Percentiles rank a stretch among this genome's conserved stretches.
Evolutionary conservation across 2,797 vertebrate species (phyloP).

Genomic region (Chaetophractus vellerosus): DNA sequence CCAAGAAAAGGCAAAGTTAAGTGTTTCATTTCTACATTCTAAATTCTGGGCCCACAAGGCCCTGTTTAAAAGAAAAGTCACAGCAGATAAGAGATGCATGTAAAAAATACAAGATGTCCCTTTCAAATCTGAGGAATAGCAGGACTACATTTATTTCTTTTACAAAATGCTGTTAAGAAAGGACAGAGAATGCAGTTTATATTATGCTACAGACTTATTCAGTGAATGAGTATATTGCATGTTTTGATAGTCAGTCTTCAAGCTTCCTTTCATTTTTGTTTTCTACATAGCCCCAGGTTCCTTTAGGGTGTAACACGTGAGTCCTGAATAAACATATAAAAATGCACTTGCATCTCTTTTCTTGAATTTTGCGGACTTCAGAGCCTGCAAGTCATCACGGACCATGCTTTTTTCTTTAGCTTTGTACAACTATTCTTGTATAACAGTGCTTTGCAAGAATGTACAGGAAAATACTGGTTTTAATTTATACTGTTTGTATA

Average conservation of each 20-base stretch:
- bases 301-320: constrained; percentile 79
- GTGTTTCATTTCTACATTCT: constrained; percentile 89
- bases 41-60: constrained; percentile 88
- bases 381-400: constrained; percentile 77
- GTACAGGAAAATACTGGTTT: constrained; percentile 98
- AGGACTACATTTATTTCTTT: constrained; percentile 90
- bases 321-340: constrained; percentile 80
- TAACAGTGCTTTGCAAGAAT: constrained; percentile 98
- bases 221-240: constrained; percentile 84
- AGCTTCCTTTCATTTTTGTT: constrained; percentile 81
- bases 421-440: constrained; percentile 93
- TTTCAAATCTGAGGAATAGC: constrained; percentile 89
- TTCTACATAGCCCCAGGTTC: constrained; percentile 77
- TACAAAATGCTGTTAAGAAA: constrained; percentile 88
- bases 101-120: constrained; percentile 91
- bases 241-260: constrained; percentile 89
- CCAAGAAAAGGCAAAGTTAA: constrained; percentile 90
- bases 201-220: constrained; percentile 87
- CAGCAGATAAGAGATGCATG: constrained; percentile 96
- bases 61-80: constrained; percentile 92
- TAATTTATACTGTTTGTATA: constrained; percentile 99
- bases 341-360: constrained; percentile 81
- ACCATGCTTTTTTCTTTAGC: constrained; percentile 89
- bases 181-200: constrained; percentile 88
- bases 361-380: constrained; percentile 78